Evolutionary conservation across 1,140 invertebrate species (phyloP).

Genomic region (Cherax quadricarinatus): DNA sequence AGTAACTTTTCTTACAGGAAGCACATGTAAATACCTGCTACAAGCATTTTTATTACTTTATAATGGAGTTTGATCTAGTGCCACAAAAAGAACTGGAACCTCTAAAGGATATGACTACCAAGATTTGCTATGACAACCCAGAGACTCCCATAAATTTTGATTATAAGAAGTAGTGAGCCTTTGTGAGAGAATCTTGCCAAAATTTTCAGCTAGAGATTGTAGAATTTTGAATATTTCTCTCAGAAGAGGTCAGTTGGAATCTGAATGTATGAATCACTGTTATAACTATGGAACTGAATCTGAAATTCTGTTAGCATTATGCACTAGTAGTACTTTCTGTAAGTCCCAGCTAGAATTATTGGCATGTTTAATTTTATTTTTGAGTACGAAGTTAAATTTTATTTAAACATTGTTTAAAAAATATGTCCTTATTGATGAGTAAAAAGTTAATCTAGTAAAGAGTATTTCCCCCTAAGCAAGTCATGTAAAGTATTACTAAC

Average conservation of each 20-base stretch:
- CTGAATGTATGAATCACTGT: background rate
- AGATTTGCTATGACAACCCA: slow-evolving; percentile 79
- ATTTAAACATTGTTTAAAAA: too few relatives aligned
- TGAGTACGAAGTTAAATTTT: too few relatives aligned
- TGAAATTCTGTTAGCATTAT: background rate
- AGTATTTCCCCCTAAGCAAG: too few relatives aligned
- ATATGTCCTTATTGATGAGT: too few relatives aligned
- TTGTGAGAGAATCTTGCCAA: background rate
- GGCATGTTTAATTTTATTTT: too few relatives aligned
- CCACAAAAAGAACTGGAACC: slow-evolving; percentile 92
- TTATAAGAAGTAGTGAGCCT: slow-evolving; percentile 8
- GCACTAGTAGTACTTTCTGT: too few relatives aligned
- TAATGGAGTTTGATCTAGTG: slow-evolving; percentile 92
- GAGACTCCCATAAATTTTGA: slow-evolving; percentile 17
- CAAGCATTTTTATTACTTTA: slow-evolving; percentile 98
- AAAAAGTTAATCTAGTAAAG: too few relatives aligned
- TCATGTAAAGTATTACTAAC: too few relatives aligned
- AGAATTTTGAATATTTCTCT: background rate
- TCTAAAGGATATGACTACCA: slow-evolving; percentile 85
- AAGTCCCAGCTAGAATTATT: too few relatives aligned
- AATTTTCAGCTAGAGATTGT: background rate
- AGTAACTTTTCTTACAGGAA: slow-evolving; percentile 79
- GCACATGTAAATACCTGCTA: slow-evolving; percentile 97
- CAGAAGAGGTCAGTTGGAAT: background rate
- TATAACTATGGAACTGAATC: background rate